Evolutionary conservation across 2,888 invertebrate genomes (phyloP).

Genomic region (Dicycla oo): DNA sequence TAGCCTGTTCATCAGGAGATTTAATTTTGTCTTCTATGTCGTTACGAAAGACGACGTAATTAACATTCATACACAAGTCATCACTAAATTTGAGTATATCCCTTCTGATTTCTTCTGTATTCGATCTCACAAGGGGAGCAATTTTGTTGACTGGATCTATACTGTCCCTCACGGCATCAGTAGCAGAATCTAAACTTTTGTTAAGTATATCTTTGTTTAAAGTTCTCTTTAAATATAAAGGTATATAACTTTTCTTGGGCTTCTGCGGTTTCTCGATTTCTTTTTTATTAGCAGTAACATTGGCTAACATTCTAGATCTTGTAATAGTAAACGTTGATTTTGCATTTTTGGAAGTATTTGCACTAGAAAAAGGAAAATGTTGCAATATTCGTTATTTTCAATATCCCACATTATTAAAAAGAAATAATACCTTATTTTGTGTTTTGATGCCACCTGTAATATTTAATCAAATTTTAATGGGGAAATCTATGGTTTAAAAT

Average conservation of each 20-base stretch:
- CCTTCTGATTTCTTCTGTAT: conserved; percentile 70
- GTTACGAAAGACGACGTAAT: conserved; percentile 77
- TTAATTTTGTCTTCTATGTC: conserved; percentile 70
- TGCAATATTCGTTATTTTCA: conserved; percentile 7
- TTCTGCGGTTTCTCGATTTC: conserved; percentile 57
- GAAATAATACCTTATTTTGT: conserved; percentile 69
- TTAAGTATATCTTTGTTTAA: conserved; percentile 61
- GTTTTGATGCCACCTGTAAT: conserved; percentile 78
- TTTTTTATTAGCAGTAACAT: conserved; percentile 57
- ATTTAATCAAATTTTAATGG: conserved; percentile 30
- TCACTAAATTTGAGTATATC: conserved; percentile 73
- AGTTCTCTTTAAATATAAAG: conserved; percentile 71
- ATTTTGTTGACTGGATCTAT: conserved; percentile 50
- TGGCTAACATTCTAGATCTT: conserved; percentile 58
- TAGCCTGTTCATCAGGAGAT: conserved; percentile 51
- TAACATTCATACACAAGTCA: conserved; percentile 66
- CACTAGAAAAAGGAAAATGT: conserved; percentile 67
- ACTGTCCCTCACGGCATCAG: conserved; percentile 50
- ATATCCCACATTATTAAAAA: conserved; percentile 1
- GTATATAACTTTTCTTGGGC: conserved; percentile 70
- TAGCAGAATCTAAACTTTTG: conserved; percentile 63
- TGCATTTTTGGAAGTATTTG: conserved; percentile 66
- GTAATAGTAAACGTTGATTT: conserved; percentile 67
- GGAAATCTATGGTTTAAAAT: background rate
- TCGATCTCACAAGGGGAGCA: conserved; percentile 54